Evolutionary conservation across 2,888 invertebrate genomes (phyloP), one percentile per base, ranked within the genome.

Genomic region (Vannuccia rotundouncinata): DNA sequence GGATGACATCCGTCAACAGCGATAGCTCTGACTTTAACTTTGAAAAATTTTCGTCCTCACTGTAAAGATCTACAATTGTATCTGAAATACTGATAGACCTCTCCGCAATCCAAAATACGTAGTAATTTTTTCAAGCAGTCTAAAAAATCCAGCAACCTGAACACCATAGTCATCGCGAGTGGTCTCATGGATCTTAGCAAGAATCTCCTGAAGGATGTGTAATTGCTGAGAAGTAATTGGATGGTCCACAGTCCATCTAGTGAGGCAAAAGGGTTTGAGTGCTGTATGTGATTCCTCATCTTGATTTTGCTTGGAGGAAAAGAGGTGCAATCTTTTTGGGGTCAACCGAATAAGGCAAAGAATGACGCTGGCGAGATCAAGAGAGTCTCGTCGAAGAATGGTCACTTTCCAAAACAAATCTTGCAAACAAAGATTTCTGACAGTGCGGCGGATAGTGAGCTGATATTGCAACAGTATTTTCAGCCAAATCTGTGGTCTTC

Each of bases 171-270:
- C 66, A 66, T 66, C 22, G 25, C 2, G 66, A 66, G 66, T 66
- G 66, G 66, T 66, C 66, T 66, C 25, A 66, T 66, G 66, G 66
- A 66, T 66, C 25, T 66, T 27, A 66, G 66, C 66, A 66, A 66
- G 66, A 66, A 27, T 66, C 66, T 66, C 66, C 66, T 66, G 66
- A 66, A 66, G 66, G 66, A 66, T 66, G 66, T 66, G 25, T 66
- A 66, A 22, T 66, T 66, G 66, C 66, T 66, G 66, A 66, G 66
- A 66, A 66, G 66, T 66, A 27, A 66, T 66, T 66, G 66, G 25
- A 66, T 5, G 66, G 66, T 22, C 25, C 25, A 66, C 22, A 27
- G 66, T 66, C 17, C 66, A 66, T 66, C 66, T 22, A 66, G 66
- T 66, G 66, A 27, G 66, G 66, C 66, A 66, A 66, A 66, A 27